Evolutionary conservation across 2,888 invertebrate species (phyloP).

Genomic region (Teinopalpus imperialis): DNA sequence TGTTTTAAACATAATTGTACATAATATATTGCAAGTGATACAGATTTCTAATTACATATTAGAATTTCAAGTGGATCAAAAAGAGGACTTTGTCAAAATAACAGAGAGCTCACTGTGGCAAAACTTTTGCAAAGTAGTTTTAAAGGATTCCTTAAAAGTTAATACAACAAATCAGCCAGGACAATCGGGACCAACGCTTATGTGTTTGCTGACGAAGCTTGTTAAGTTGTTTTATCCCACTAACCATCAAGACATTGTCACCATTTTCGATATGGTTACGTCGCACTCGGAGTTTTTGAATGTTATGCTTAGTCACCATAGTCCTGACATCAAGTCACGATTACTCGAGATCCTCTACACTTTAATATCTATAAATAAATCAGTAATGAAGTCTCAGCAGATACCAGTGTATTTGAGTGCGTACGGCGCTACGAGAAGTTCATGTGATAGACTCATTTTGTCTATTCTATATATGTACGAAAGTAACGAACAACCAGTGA

Average conservation of each 20-base stretch:
- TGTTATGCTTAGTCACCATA: slow-evolving; percentile 81
- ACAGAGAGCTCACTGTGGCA: slow-evolving; percentile 78
- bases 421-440: slow-evolving; percentile 87
- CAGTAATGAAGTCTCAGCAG: slow-evolving; percentile 85
- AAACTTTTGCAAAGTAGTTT: slow-evolving; percentile 82
- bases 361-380: slow-evolving; percentile 84
- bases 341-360: slow-evolving; percentile 84
- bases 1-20: slow-evolving; percentile 45
- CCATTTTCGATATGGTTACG: slow-evolving; percentile 87
- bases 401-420: slow-evolving; percentile 89
- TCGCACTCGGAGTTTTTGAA: slow-evolving; percentile 90
- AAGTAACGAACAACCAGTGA: slow-evolving; percentile 83
- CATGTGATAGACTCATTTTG: slow-evolving; percentile 87
- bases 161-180: slow-evolving; percentile 54
- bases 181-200: slow-evolving; percentile 65
- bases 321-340: slow-evolving; percentile 79
- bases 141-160: slow-evolving; percentile 85
- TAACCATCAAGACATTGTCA: slow-evolving; percentile 70
- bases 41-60: slow-evolving; percentile 54
- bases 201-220: slow-evolving; percentile 80
- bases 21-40: slow-evolving; percentile 53
- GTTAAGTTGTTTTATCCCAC: slow-evolving; percentile 79
- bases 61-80: slow-evolving; percentile 40
- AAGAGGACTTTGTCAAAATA: slow-evolving; percentile 61
- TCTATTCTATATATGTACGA: slow-evolving; percentile 87